Base-by-base conservation (phyloP, 30 jellyfish, hydroid and myxozoan genomes). In the Aurelia aurita region DNA sequence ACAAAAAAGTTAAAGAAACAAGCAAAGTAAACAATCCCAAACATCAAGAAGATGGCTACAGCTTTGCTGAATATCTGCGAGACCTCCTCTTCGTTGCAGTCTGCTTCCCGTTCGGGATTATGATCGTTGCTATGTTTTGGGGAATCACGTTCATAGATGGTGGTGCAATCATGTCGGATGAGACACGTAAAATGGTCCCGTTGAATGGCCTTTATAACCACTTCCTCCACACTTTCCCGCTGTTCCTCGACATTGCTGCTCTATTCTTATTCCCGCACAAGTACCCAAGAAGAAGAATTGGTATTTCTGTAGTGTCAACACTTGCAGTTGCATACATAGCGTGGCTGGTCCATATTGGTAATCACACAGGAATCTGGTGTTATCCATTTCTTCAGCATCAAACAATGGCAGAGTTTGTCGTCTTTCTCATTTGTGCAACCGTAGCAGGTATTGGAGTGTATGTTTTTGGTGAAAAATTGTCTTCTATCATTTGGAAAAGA, bases 191-290 rank as follows among this genome's bases (percentile, higher is more conserved):
- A 25, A 69, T 67, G 54, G 80, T 89, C n/a, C 97, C 93, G 0
- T 68, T 69, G 6, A 75, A 80, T 89, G 97, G 97, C 39, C 59
- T 43, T 12, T 89, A 89, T 82, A 89, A 89, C 77, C 93, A 89
- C 22, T 72, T 68, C 58, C 87, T 86, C 5, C 97, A 89, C 58
- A 27, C 97, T 20, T 79, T 79, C 20, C 93, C 97, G 47, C 28
- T 65, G 23, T 59, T 82, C 63, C 61, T 67, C 54, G 58, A 58
- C 35, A 15, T 69, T 18, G 55, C 74, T 51, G 91, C 60, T 51
- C 22, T 69, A 4, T 68, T 16, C 66, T 32, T 67, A 22, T 39
- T 67, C 77, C 45, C 27, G 29, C 74, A 51, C 59, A 45, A 27
- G 45, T 81, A 67, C 72, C 91, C 91, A n/a, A 32, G 23, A 35